phyloP scores from a whole-genome alignment of 2,888 invertebrate genomes.

The Ligdia adustata region DNA sequence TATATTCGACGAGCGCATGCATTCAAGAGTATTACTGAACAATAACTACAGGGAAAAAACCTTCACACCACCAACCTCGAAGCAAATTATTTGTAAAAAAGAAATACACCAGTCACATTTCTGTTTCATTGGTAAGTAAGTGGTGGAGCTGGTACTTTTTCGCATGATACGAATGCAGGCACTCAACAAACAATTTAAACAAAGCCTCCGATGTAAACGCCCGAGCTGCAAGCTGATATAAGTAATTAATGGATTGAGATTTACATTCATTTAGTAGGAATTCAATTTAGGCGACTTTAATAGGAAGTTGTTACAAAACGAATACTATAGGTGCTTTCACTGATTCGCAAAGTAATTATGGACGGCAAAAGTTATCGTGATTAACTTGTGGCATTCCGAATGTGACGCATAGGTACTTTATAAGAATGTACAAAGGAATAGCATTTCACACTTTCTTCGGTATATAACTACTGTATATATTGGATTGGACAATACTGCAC shows the following conservation, averaged over 20 bases:
- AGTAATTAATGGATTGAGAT: constrained; percentile 45
- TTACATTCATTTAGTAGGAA: constrained; percentile 17
- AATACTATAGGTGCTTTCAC: constrained; percentile 48
- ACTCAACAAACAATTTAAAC: background rate
- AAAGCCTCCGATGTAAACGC: constrained; percentile 67
- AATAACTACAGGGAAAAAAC: too few species aligned
- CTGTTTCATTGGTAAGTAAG: too few species aligned
- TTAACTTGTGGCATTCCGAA: constrained; percentile 30
- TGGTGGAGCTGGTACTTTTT: too few species aligned
- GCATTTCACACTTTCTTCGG: constrained; percentile 26
- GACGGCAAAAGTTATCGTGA: constrained; percentile 62
- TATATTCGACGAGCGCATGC: constrained; percentile 1
- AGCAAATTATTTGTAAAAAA: background rate
- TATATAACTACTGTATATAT: background rate
- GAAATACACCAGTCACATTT: too few species aligned
- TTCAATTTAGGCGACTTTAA: constrained; percentile 26
- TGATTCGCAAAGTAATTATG: constrained; percentile 75
- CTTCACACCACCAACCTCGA: background rate
- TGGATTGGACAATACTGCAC: background rate
- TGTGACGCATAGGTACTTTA: constrained; percentile 30
- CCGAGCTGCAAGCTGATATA: constrained; percentile 54
- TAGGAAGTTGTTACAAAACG: constrained; percentile 54
- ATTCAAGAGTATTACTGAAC: too few species aligned
- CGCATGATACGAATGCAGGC: background rate
- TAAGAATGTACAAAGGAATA: constrained; percentile 33